Percentiles rank a stretch among this genome's conserved stretches.
These are phyloP conservation scores for Cryptocheilus praepositus DNA, from an alignment of 2,888 invertebrate species.

Conservation along the genomic window DNA sequence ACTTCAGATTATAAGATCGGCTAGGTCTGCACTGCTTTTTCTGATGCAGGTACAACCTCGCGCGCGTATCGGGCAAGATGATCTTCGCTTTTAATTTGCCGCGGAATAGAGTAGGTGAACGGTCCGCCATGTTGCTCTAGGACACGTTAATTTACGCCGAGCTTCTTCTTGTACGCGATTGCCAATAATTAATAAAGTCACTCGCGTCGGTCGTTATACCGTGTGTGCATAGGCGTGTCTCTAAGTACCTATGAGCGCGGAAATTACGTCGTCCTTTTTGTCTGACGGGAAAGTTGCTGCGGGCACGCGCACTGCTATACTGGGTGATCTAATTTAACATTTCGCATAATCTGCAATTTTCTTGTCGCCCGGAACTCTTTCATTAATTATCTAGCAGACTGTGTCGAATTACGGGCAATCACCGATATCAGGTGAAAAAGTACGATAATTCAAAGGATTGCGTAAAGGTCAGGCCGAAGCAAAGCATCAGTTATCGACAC, in stretches of 20 bases:
- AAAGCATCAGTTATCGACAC: no score
- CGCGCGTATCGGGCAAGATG: conserved; percentile 9
- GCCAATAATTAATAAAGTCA: conserved; percentile 59
- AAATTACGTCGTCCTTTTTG: conserved; percentile 15
- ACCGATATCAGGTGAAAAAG: no score
- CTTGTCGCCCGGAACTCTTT: no score
- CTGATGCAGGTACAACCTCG: no score
- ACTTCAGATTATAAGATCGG: conserved; percentile 18
- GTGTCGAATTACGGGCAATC: no score
- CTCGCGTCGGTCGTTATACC: conserved; percentile 24
- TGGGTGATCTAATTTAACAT: no score
- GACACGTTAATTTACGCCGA: conserved; percentile 42
- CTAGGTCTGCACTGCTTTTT: no score
- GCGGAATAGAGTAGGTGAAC: conserved; percentile 21
- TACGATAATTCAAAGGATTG: no score
- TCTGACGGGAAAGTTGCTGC: background rate
- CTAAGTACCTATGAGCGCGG: conserved; percentile 12
- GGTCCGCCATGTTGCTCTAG: conserved; percentile 7
- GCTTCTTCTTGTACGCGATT: conserved; percentile 21
- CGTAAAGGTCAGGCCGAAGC: no score
- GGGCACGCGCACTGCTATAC: background rate
- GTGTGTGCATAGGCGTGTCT: conserved; percentile 20
- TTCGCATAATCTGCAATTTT: no score
- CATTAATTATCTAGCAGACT: no score
- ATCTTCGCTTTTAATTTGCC: conserved; percentile 50